Evolutionary conservation across 1,140 invertebrate genomes (phyloP), one percentile per base, ranked within the genome.

Genomic region (Elysia chlorotica): DNA sequence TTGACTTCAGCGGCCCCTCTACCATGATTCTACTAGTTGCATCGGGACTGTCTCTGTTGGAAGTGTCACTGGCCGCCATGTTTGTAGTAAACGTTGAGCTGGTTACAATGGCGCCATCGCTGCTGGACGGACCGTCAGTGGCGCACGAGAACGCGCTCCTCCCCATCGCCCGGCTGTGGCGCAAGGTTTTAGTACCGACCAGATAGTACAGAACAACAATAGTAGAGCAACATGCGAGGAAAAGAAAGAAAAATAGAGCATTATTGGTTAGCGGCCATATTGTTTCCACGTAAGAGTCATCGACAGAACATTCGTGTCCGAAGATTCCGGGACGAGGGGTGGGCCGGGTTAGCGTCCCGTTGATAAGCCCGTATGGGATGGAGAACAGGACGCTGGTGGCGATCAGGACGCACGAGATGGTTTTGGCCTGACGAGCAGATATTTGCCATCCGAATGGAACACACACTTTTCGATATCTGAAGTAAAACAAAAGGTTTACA

Each of bases 391-490:
- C 48, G 19, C 48, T 31, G 28, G 57, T n/a, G 19, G 30, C 25
- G 3, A 68, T 21, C 19, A 31, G 14, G 17, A 68, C 2, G 23
- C 66, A 48, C n/a, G n/a, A n/a, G 66, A 68, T 56, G 30, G 35
- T n/a, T 33, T 56, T 54, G n/a, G 66, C 4, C n/a, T 57, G 41
- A 4, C 10, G 5, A 2, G 57, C 36, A 2, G 48, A 56, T 4
- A 38, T 57, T 33, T 68, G 66, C 53, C 53, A 56, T 14, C 48
- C 28, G 23, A 48, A 35, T 36, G 66, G 66, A 5, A 1, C 19
- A 36, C 66, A 68, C 48, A 68, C 66, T 56, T 68, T 68, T 19
- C 66, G 33, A 23, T 56, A 68, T 23, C 66, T 68, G 66, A 5
- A 25, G 23, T n/a, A 2, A 10, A 63, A 14, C 28, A 48, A 48